Percentiles rank a stretch among this genome's conserved stretches.
Conservation (phyloP, 1,140 invertebrate species). For the Diabrotica virgifera region DNA sequence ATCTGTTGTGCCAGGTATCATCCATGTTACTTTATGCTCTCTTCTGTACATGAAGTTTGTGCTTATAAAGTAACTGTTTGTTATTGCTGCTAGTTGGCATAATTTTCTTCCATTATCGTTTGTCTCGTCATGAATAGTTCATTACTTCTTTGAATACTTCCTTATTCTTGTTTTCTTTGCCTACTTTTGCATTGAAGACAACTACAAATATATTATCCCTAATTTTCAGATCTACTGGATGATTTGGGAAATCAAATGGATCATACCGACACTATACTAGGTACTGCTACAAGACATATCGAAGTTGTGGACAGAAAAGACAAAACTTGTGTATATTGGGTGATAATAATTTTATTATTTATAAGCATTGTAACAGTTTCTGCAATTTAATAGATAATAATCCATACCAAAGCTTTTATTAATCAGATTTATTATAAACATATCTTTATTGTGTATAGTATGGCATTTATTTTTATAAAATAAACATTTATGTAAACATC, state of each 20-base stretch:
- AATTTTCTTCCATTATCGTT: too few species aligned
- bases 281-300: constrained; percentile 65
- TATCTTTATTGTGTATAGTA: constrained; percentile 3
- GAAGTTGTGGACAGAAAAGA: constrained; percentile 65
- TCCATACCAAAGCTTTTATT: background rate
- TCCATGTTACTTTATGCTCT: too few species aligned
- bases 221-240: constrained; percentile 71
- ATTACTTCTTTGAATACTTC: too few species aligned
- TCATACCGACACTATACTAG: constrained; percentile 62
- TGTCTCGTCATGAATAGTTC: too few species aligned
- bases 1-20: too few species aligned
- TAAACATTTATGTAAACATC: too few species aligned
- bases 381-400: background rate
- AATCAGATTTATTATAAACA: background rate
- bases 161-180: too few species aligned
- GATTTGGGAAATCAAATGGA: constrained; percentile 75
- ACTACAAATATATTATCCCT: constrained; percentile 24
- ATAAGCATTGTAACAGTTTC: constrained; percentile 51
- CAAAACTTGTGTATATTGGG: constrained; percentile 69
- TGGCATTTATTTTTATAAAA: constrained; percentile 1
- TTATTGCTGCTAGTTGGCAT: too few species aligned
- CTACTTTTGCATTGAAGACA: too few species aligned
- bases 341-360: constrained; percentile 64
- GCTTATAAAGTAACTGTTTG: too few species aligned
- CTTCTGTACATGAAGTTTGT: too few species aligned